Evolutionary conservation across 2,797 vertebrate genomes (phyloP).

Genomic region (Pelodytes ibericus): DNA sequence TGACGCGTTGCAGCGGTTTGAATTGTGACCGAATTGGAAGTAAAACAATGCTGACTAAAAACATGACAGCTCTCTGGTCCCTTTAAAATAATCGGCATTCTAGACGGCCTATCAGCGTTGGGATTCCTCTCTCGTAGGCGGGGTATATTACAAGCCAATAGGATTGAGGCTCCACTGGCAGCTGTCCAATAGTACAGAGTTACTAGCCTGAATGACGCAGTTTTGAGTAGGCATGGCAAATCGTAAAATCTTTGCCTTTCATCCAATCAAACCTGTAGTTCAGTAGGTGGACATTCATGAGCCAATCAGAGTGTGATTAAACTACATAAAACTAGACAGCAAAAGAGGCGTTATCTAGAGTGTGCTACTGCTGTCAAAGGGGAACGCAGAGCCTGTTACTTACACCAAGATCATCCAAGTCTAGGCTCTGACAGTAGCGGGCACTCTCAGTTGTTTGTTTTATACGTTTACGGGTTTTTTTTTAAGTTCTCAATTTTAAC

Average conservation of each 20-base stretch:
- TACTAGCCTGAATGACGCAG: slow-evolving; percentile 5
- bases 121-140: slow-evolving; percentile 52
- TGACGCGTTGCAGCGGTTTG: too few species aligned
- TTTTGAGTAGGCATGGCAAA: too few species aligned
- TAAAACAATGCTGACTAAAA: too few species aligned
- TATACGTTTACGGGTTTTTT: not conserved
- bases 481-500: not conserved
- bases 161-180: not conserved
- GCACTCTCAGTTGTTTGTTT: not conserved
- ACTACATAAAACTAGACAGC: not conserved
- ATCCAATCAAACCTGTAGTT: not conserved
- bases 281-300: not conserved
- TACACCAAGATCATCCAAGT: not conserved
- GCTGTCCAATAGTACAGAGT: slow-evolving; percentile 31
- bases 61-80: not conserved
- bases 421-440: slow-evolving; percentile 3
- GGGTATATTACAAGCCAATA: not conserved
- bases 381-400: not conserved
- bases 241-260: not conserved
- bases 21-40: too few species aligned
- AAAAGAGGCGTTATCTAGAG: not conserved
- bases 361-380: slow-evolving; percentile 27
- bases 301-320: not conserved
- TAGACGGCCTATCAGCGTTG: slow-evolving; percentile 50
- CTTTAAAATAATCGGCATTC: slow-evolving; percentile 52